Evolutionary conservation across 2,888 invertebrate species (phyloP).

Genomic region (Neria commutata): DNA sequence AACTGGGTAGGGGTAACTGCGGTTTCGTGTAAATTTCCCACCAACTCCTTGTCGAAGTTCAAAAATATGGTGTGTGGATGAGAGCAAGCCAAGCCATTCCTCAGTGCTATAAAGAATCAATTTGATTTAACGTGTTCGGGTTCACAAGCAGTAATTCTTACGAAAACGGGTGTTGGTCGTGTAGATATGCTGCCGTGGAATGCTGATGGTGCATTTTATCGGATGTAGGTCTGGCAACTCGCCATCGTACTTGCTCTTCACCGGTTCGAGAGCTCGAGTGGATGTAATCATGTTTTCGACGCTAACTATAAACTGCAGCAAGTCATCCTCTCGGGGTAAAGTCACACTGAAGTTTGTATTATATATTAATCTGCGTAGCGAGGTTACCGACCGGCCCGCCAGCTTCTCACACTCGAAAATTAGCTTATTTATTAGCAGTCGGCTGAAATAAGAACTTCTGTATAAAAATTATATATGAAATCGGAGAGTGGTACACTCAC

Average conservation of each 20-base stretch:
- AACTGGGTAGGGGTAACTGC: conserved; percentile 73
- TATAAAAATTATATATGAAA: not conserved
- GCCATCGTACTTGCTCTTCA: conserved; percentile 63
- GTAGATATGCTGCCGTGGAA: conserved; percentile 69
- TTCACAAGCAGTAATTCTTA: conserved; percentile 64
- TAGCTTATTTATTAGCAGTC: conserved; percentile 70
- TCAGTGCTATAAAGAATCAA: conserved; percentile 39
- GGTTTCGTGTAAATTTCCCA: conserved; percentile 73
- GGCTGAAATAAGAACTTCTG: conserved; percentile 63
- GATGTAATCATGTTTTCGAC: conserved; percentile 74
- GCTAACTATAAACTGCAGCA: conserved; percentile 70
- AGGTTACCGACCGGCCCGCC: conserved; percentile 65
- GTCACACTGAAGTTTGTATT: conserved; percentile 67
- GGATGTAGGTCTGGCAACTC: conserved; percentile 77
- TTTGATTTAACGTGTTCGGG: not conserved
- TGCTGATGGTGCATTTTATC: conserved; percentile 70
- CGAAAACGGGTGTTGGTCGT: conserved; percentile 70
- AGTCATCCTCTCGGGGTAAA: conserved; percentile 68
- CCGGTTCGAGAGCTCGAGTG: conserved; percentile 67
- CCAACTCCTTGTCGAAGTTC: conserved; percentile 70
- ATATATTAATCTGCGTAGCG: conserved; percentile 67
- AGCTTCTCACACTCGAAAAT: conserved; percentile 73
- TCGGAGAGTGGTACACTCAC: conserved; percentile 63
- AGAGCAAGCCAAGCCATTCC: conserved; percentile 31
- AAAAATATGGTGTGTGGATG: conserved; percentile 79